Evolutionary conservation across 2,113 vertebrate genomes (phyloP), one percentile per base, ranked within the genome.

Genomic region (Ammodytes dubius): DNA sequence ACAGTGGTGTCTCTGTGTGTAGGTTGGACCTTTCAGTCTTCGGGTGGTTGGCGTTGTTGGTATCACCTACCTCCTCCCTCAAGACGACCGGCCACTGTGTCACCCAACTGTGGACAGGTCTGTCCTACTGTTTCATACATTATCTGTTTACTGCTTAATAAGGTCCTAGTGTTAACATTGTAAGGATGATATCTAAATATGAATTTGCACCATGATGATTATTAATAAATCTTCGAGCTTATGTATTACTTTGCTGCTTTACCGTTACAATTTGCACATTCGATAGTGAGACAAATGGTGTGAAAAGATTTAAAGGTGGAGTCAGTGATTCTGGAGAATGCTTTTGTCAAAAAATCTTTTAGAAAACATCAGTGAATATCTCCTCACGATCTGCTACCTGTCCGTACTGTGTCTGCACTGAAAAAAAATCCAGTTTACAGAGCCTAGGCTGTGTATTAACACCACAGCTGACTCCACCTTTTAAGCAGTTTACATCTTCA

Each of bases 21-120:
- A 96, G 98, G 97, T 99, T 77, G 99, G 97, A 81, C 98, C 98
- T 0, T 99, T 99, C 93, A 99, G 97, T 86, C 92, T 99, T 74
- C 96, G 98, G 49, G 98, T 99, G 88, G 98, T 99, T 49, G 98
- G 98, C 57, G 98, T 98, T 12, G 97, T 99, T 83, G 98, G 98
- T 46, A 99, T 99, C 83, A 99, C 97, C 0, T 99, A 99, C 94
- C 94, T 99, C 91, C 93, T 99, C 91, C 98, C 98, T 84, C 98
- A 99, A 93, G 97, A 99, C 67, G 98, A 99, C 78, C 91, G 97
- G 76, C 98, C 98, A 45, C 95, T 99, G 79, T 98, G 97, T 93
- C 97, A 99, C 81, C 96, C 97, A 0, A 97, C 97, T 0, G 98
- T 99, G 81, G 98, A 99, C 92, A 97, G 98, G 98, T 99, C 92